Percentiles rank a stretch among this genome's conserved stretches.
Evolutionary conservation across 2,797 vertebrate genomes (phyloP).

Genomic region (Pseudopleuronectes americanus): DNA sequence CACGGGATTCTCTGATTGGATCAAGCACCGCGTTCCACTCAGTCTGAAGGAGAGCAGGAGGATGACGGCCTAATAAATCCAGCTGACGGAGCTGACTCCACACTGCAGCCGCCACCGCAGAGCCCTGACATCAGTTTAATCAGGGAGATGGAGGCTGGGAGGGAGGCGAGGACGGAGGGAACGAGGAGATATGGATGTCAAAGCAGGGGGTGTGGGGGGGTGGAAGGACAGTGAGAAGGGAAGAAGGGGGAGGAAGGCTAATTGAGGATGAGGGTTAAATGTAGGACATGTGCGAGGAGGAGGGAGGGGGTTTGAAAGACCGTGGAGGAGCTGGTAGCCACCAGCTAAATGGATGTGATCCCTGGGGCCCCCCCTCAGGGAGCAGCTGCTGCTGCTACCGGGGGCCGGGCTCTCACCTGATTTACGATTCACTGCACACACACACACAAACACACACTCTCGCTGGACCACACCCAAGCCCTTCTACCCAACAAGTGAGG

Average conservation of each 20-base stretch:
- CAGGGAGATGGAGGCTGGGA: constrained; percentile 73
- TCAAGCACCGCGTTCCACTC: background rate
- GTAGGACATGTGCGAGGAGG: constrained; percentile 27
- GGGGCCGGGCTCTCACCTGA: constrained; percentile 51
- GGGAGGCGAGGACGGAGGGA: constrained; percentile 26
- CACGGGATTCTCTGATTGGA: constrained; percentile 31
- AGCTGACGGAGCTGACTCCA: constrained; percentile 34
- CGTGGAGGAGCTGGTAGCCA: constrained; percentile 30
- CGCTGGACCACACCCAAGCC: constrained; percentile 41
- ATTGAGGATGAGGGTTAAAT: constrained; percentile 64
- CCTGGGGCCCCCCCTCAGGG: constrained; percentile 13
- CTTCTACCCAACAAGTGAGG: constrained; percentile 29
- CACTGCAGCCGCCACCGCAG: background rate
- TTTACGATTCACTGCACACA: constrained; percentile 57
- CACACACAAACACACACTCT: constrained; percentile 13
- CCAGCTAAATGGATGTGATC: constrained; percentile 70
- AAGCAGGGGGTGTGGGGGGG: background rate
- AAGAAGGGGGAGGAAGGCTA: constrained; percentile 33
- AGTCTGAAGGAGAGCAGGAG: constrained; percentile 17
- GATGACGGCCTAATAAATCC: constrained; percentile 45
- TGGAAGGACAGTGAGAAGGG: constrained; percentile 21
- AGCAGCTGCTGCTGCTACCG: constrained; percentile 58
- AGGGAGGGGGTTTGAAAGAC: constrained; percentile 18
- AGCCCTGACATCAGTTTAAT: constrained; percentile 62
- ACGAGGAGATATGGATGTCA: constrained; percentile 21